Conservation (phyloP, 2,888 invertebrate species). For the Dynastes tityus region DNA sequence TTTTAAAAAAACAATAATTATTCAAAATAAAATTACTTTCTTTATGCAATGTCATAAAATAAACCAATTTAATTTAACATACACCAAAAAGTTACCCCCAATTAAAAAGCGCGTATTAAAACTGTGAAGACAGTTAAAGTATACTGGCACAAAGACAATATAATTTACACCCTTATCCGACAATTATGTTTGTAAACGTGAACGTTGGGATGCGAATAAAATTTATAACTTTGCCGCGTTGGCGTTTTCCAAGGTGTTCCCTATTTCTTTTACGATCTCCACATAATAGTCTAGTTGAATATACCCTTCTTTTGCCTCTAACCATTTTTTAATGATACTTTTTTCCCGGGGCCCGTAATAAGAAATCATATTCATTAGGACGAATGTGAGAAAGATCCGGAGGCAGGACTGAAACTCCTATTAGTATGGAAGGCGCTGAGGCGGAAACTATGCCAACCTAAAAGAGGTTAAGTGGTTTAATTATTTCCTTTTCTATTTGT, state of each 20-base stretch:
- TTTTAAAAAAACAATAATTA: too few relatives aligned
- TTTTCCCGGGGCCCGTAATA: not conserved
- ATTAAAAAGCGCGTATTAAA: not conserved
- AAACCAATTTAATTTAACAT: not conserved
- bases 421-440: not conserved
- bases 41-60: too few relatives aligned
- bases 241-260: slow-evolving; percentile 1
- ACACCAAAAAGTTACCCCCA: not conserved
- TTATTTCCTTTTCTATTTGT: not conserved
- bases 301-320: not conserved
- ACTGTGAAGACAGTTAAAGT: not conserved
- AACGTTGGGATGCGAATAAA: not conserved
- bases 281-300: not conserved
- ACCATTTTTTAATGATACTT: slow-evolving; percentile 13
- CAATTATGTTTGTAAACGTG: not conserved
- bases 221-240: not conserved
- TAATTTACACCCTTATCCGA: slow-evolving; percentile 2
- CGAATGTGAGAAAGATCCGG: not conserved
- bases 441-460: not conserved
- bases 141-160: not conserved
- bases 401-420: too few relatives aligned
- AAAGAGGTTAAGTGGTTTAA: slow-evolving; percentile 16
- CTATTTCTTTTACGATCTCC: not conserved
- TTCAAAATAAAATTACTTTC: too few relatives aligned
- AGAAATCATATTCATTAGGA: slow-evolving; percentile 17